A percentile compares a stretch with the other conserved stretches of the same genome.
Conservation (phyloP, 1,140 invertebrate genomes). For the Eriosoma lanigerum region DNA sequence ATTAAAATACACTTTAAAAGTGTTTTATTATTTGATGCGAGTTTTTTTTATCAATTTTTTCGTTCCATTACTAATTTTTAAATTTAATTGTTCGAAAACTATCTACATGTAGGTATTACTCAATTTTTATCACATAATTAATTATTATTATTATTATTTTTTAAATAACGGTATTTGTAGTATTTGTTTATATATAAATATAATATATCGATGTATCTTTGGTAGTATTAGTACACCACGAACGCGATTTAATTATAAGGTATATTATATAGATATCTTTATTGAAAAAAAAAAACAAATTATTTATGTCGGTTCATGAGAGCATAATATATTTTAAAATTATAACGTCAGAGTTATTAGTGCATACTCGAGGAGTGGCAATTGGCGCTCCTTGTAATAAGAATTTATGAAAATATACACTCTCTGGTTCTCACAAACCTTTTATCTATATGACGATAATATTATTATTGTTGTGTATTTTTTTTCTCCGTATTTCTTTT, state of each 20-base stretch:
- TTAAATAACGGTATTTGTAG: not conserved
- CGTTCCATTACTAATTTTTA: too few relatives aligned
- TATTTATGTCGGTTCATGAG: not conserved
- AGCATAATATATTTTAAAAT: slow-evolving; percentile 1
- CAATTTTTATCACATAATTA: too few relatives aligned
- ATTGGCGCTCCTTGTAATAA: slow-evolving; percentile 15
- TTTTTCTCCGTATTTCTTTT: not conserved
- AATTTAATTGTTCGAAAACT: too few relatives aligned
- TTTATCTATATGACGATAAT: not conserved
- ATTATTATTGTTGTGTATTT: not conserved
- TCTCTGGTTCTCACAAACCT: slow-evolving; percentile 7
- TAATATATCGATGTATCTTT: not conserved
- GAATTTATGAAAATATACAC: not conserved
- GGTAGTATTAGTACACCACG: not conserved
- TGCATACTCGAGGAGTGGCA: slow-evolving; percentile 24
- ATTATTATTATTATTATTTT: not conserved
- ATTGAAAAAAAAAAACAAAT: slow-evolving; percentile 5
- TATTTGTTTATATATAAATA: not conserved
- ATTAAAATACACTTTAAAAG: too few relatives aligned
- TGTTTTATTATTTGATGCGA: too few relatives aligned
- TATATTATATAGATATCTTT: not conserved
- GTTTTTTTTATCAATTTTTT: too few relatives aligned
- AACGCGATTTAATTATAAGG: slow-evolving; percentile 22
- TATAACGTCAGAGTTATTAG: slow-evolving; percentile 4
- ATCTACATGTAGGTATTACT: too few relatives aligned